Conservation (phyloP, 2,888 invertebrate genomes). For the Griposia aprilina region DNA sequence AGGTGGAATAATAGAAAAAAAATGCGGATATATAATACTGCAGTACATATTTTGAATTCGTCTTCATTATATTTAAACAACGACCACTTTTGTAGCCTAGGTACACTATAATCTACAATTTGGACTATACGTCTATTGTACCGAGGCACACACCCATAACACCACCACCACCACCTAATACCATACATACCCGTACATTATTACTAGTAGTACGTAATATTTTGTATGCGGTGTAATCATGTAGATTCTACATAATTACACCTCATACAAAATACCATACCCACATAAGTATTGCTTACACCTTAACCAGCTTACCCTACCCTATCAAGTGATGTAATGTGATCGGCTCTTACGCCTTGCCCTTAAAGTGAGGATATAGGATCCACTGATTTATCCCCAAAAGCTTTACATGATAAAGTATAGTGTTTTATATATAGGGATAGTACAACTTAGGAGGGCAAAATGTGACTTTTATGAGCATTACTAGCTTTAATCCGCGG, state of each 20-base stretch:
- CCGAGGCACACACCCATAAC: too few relatives aligned
- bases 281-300: neutral
- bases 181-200: too few relatives aligned
- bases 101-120: neutral
- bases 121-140: too few relatives aligned
- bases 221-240: neutral
- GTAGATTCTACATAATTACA: neutral
- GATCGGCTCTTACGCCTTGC: neutral
- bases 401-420: neutral
- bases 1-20: too few relatives aligned
- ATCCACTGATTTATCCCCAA: constrained; percentile 23
- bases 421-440: neutral
- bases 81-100: neutral
- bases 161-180: too few relatives aligned
- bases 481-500: too few relatives aligned
- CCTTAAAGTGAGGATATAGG: neutral
- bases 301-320: too few relatives aligned
- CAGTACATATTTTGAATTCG: neutral
- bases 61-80: constrained; percentile 2
- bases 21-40: too few relatives aligned
- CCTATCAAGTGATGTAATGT: constrained; percentile 1
- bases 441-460: neutral
- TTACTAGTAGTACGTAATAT: neutral
- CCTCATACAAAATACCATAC: neutral
- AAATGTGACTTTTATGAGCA: neutral